Percentiles rank a stretch among this genome's conserved stretches.
Conservation (phyloP, 2,113 vertebrate genomes). For the Neolamprologus kungweensis region DNA sequence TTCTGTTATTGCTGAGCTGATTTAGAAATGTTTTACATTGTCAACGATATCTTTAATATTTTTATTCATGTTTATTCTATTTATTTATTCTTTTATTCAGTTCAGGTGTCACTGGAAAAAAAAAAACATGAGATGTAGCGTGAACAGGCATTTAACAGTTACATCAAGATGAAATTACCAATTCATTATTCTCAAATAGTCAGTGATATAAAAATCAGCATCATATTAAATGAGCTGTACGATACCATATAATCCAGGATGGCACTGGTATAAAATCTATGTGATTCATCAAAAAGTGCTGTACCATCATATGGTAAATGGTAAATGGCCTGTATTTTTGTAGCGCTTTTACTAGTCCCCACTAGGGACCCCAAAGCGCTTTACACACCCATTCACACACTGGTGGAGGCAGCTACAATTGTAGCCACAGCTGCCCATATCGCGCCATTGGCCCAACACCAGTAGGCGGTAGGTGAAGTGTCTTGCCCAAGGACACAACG, state of each 20-base stretch:
- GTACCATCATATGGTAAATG: fast-evolving
- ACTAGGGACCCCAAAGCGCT: no score
- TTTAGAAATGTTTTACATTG: neutral
- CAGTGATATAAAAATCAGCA: neutral
- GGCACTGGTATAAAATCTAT: neutral
- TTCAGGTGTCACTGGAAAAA: fast-evolving
- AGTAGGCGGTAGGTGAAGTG: no score
- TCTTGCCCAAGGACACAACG: no score
- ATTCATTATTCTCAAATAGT: neutral
- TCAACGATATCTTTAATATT: fast-evolving
- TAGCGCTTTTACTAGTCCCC: no score
- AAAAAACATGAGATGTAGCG: fast-evolving
- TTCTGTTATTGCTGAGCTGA: fast-evolving
- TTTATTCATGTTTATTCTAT: fast-evolving
- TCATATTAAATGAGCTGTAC: neutral
- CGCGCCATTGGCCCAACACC: fast-evolving
- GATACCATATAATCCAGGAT: neutral
- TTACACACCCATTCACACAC: no score
- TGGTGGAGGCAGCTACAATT: no score
- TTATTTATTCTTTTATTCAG: neutral
- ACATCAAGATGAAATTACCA: neutral
- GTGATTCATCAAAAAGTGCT: neutral
- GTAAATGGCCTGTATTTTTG: no score
- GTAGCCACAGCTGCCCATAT: no score
- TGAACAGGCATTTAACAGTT: neutral